A percentile compares a stretch with the other conserved stretches of the same genome.
Evolutionary conservation across 2,113 vertebrate genomes (phyloP).

Genomic region (Ascaphus truei): DNA sequence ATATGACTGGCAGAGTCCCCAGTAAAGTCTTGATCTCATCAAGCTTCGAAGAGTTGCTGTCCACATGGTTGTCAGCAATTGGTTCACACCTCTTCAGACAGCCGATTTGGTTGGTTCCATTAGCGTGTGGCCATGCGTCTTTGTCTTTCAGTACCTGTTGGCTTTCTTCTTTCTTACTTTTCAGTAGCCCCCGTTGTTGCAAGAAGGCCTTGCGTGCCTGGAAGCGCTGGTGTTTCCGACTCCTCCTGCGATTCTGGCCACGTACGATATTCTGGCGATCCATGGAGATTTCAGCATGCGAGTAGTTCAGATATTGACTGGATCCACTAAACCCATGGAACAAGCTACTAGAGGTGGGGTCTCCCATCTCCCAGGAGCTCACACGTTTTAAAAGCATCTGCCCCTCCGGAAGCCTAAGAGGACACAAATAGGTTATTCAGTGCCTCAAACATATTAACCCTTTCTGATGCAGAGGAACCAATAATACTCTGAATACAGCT

Average conservation of each 20-base stretch:
- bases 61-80: fast-evolving
- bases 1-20: neutral
- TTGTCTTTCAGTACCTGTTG: fast-evolving
- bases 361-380: neutral
- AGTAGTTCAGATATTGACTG: neutral
- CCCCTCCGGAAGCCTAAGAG: neutral
- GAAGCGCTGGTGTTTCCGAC: conserved; percentile 61
- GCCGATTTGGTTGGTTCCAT: neutral
- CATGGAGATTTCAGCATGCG: neutral
- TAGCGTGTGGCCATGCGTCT: fast-evolving
- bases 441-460: too few relatives aligned
- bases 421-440: too few relatives aligned
- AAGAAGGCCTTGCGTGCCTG: conserved; percentile 51
- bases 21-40: neutral
- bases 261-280: neutral
- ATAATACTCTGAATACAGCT: too few relatives aligned
- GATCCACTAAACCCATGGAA: neutral
- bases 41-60: neutral
- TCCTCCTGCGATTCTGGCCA: conserved; percentile 45
- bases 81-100: neutral
- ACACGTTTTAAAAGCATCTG: neutral
- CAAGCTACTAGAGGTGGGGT: fast-evolving
- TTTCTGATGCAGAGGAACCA: too few relatives aligned
- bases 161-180: fast-evolving
- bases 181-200: conserved; percentile 50